Conservation (phyloP, 2,797 vertebrate genomes). For the Hypotaenidia philippensis region DNA sequence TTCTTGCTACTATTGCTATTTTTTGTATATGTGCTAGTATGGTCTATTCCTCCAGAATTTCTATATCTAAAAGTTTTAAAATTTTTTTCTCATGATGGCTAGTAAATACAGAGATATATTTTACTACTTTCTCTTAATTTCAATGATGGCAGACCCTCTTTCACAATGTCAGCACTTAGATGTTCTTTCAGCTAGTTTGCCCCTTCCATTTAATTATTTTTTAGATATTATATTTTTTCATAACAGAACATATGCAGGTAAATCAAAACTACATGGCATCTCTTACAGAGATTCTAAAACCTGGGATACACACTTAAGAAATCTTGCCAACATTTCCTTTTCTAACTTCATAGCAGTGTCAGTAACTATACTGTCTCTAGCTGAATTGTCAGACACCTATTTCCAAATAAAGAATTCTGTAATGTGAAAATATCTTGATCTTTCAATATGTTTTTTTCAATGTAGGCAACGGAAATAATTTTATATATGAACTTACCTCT, state of each 20-base stretch:
- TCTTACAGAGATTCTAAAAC: neutral
- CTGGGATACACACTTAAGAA: neutral
- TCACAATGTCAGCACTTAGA: neutral
- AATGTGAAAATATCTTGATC: neutral
- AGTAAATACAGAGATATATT: neutral
- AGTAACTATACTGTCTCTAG: neutral
- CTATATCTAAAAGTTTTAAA: neutral
- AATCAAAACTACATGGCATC: neutral
- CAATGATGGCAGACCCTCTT: neutral
- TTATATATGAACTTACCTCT: slow-evolving; percentile 84
- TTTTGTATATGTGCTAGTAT: neutral
- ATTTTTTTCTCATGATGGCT: neutral
- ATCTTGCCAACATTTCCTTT: neutral
- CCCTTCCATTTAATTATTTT: neutral
- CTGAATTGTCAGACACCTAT: neutral
- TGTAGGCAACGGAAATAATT: neutral
- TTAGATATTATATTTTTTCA: neutral
- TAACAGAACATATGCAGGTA: neutral
- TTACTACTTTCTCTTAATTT: neutral
- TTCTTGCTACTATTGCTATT: neutral
- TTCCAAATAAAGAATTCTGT: neutral
- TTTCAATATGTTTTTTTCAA: neutral
- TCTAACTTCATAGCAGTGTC: neutral
- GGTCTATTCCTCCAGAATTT: neutral
- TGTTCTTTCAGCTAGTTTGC: neutral